Conservation (phyloP, 2,113 vertebrate species). For the Grantiella picta region DNA sequence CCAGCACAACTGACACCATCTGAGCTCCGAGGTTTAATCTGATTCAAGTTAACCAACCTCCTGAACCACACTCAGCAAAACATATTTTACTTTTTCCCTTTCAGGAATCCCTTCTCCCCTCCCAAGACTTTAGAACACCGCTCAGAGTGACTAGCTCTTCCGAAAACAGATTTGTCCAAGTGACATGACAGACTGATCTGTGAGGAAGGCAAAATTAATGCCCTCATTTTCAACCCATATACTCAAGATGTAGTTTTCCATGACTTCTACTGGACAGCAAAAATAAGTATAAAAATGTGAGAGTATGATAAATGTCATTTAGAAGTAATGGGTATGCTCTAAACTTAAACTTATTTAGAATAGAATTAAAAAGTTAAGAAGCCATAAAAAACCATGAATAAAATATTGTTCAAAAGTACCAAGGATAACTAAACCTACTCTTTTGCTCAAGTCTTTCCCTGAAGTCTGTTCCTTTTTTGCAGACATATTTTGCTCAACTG, state of each 20-base stretch:
- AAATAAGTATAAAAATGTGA: background rate
- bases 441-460: background rate
- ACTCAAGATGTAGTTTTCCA: background rate
- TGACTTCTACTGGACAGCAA: background rate
- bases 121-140: background rate
- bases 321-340: background rate
- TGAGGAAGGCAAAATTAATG: background rate
- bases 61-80: background rate
- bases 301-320: background rate
- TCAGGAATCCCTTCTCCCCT: background rate
- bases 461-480: background rate
- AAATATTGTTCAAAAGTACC: slow-evolving; percentile 3
- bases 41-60: background rate
- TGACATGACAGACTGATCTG: background rate
- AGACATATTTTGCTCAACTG: background rate
- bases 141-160: background rate
- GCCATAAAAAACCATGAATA: background rate
- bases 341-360: slow-evolving; percentile 41
- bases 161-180: background rate
- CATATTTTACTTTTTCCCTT: background rate
- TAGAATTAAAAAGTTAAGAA: slow-evolving; percentile 16
- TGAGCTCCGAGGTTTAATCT: background rate
- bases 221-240: background rate
- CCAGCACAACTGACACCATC: background rate
- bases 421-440: background rate